These are phyloP conservation scores for Hemicrepidius hirtus DNA, from an alignment of 2,888 invertebrate species.

Conservation along the genomic window DNA sequence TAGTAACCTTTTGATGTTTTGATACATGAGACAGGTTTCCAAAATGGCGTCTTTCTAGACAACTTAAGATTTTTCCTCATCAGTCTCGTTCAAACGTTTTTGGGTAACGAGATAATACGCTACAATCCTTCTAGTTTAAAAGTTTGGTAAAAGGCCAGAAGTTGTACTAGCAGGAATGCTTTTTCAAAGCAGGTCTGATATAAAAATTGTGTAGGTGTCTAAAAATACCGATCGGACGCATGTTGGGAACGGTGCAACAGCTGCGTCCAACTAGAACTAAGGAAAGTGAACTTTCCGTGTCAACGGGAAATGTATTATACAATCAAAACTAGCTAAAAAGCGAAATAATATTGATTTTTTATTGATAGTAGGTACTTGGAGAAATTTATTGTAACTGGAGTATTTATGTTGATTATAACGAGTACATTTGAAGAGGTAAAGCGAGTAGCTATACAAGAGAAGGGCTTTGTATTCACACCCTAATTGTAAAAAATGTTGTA, in stretches of 20 bases:
- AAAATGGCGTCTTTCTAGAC: neutral
- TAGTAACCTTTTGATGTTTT: neutral
- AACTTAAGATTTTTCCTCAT: neutral
- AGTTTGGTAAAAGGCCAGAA: conserved; percentile 38
- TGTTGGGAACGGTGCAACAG: conserved; percentile 12
- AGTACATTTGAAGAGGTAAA: too few relatives aligned
- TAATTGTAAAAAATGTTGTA: too few relatives aligned
- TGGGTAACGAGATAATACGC: neutral
- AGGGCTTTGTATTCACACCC: too few relatives aligned
- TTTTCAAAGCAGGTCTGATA: conserved; percentile 36
- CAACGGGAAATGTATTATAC: conserved; percentile 1
- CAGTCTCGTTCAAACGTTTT: neutral
- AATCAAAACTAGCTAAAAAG: conserved; percentile 8
- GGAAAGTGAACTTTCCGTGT: conserved; percentile 2
- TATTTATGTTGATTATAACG: too few relatives aligned
- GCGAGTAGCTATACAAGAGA: too few relatives aligned
- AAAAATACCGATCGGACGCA: conserved; percentile 33
- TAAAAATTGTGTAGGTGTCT: conserved; percentile 40
- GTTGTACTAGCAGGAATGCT: conserved; percentile 28
- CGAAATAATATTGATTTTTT: neutral
- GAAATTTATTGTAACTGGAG: neutral
- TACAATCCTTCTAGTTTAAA: conserved; percentile 29
- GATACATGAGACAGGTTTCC: neutral
- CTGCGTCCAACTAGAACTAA: conserved; percentile 29
- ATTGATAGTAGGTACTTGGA: too few relatives aligned